A percentile compares a stretch with the other conserved stretches of the same genome.
Evolutionary conservation across 2,113 vertebrate genomes (phyloP).

Genomic region (Pitta sordida): DNA sequence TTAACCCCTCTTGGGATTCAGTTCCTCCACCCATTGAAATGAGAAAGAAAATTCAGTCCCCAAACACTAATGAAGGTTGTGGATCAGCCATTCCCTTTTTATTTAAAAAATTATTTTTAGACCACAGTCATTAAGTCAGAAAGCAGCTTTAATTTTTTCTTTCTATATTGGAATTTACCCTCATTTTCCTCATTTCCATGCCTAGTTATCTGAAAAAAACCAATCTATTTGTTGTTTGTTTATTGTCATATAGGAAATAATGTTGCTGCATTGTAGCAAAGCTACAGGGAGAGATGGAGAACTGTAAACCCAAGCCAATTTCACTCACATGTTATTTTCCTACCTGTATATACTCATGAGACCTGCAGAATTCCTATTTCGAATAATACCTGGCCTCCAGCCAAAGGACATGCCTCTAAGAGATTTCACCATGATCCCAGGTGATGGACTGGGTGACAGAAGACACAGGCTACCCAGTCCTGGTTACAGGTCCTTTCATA

Average conservation of each 20-base stretch:
- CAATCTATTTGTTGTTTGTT: background rate
- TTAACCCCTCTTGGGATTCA: background rate
- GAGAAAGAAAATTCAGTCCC: background rate
- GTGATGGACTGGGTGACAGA: no score
- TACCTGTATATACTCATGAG: background rate
- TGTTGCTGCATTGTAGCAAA: background rate
- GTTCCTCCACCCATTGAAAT: background rate
- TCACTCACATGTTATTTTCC: fast-evolving
- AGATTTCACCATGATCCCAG: fast-evolving
- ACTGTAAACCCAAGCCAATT: background rate
- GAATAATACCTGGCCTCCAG: background rate
- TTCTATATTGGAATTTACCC: background rate
- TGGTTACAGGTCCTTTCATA: background rate
- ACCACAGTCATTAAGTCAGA: background rate
- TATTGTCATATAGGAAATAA: background rate
- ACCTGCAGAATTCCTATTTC: fast-evolving
- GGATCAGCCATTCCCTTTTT: background rate
- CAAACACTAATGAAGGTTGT: background rate
- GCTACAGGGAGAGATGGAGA: background rate
- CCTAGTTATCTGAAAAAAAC: background rate
- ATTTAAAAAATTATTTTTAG: background rate
- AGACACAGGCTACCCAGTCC: background rate
- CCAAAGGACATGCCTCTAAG: background rate
- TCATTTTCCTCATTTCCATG: background rate
- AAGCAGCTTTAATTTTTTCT: background rate